Evolutionary conservation across 1,140 invertebrate genomes (phyloP), one percentile per base, ranked within the genome.

Genomic region (Acromyrmex heyeri): DNA sequence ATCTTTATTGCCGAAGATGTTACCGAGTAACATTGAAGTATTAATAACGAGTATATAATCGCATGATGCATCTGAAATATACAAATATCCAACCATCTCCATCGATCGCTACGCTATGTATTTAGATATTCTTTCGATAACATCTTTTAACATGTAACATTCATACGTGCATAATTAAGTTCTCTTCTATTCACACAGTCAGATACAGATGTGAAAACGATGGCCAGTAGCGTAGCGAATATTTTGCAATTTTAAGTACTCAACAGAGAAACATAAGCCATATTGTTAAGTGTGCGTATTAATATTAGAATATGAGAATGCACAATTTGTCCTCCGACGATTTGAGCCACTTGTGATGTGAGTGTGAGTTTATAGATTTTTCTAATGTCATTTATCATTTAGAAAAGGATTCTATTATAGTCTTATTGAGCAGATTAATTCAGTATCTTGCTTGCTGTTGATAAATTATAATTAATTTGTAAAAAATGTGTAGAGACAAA

Each of bases 71-170:
- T 83, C 79, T 75, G 79, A 83, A 75, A 83, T 83, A 85, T 85
- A 86, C 64, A 89, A 89, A 89, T 57, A 78, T 87, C n/a, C 86
- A 77, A 64, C 44, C 38, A 50, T 87, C 67, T 77, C 59, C 61
- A 65, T 59, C n/a, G 75, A 73, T 88, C 59, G 12, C 75, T 65
- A 75, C 57, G 21, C 55, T 76, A 79, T 67, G 64, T 77, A 65
- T 79, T 87, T 76, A 70, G 76, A 73, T 87, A 85, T 89, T 55
- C 59, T 67, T 79, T 44, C 77, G 78, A 89, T 72, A 89, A 89
- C 76, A 85, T 85, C 44, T 89, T 69, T 85, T 70, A 87, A 89
- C 86, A 87, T 85, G 72, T 61, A 89, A 89, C 88, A 89, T 81
- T 89, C 79, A 89, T 83, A 86, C 85, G 61, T 48, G 65, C 82